These are phyloP conservation scores for Trisateles emortualis DNA, from an alignment of 2,888 invertebrate species.

Conservation along the genomic window DNA sequence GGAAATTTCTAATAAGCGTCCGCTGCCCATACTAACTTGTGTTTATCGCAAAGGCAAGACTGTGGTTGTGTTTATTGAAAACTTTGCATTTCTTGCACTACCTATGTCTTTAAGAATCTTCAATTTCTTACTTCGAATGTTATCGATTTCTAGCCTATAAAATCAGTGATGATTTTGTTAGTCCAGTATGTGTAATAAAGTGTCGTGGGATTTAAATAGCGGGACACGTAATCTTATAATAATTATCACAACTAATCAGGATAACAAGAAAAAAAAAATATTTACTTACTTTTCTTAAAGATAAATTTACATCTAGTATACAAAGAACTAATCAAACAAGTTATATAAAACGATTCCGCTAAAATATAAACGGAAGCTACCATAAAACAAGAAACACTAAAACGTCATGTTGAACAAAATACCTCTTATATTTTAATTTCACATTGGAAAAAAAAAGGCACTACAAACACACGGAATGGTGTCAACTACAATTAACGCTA, in stretches of 20 bases:
- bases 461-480: conserved; percentile 63
- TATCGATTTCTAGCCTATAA: too few relatives aligned
- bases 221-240: too few relatives aligned
- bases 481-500: conserved; percentile 73
- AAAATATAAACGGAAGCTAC: conserved; percentile 23
- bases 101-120: background rate
- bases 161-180: too few relatives aligned
- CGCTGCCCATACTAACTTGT: conserved; percentile 24
- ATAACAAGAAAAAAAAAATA: too few relatives aligned
- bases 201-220: too few relatives aligned
- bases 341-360: conserved; percentile 1
- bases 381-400: conserved; percentile 33
- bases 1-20: conserved; percentile 48
- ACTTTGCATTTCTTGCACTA: background rate
- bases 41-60: conserved; percentile 13
- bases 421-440: conserved; percentile 48
- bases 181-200: too few relatives aligned
- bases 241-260: too few relatives aligned
- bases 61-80: conserved; percentile 6
- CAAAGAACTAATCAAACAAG: background rate
- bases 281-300: too few relatives aligned
- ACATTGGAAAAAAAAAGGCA: conserved; percentile 44
- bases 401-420: conserved; percentile 41
- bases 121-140: too few relatives aligned
- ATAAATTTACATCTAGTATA: too few relatives aligned